Conservation (phyloP, 2,797 vertebrate genomes). For the Tapirus indicus region DNA sequence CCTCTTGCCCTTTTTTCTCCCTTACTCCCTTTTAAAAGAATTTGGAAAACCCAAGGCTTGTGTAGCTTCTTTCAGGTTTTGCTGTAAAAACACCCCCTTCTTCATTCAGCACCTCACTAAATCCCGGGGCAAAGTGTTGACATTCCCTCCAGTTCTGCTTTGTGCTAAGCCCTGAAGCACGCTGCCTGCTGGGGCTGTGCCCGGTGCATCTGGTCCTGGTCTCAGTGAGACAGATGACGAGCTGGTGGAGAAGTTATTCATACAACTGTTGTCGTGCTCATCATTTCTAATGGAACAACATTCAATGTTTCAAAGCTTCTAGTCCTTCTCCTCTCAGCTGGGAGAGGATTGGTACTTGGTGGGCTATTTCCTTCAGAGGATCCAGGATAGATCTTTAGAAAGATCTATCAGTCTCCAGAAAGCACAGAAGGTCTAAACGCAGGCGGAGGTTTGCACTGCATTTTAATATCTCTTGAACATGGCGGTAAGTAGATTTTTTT, state of each 20-base stretch:
- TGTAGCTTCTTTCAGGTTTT: not conserved
- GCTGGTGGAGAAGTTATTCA: not conserved
- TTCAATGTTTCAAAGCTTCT: not conserved
- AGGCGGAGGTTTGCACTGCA: not conserved
- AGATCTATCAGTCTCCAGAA: not conserved
- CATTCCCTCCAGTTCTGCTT: not conserved
- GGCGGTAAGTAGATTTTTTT: slow-evolving; percentile 30
- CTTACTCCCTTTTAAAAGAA: not conserved
- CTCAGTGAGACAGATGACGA: not conserved
- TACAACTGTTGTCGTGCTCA: not conserved
- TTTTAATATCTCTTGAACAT: slow-evolving; percentile 51
- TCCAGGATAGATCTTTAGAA: not conserved
- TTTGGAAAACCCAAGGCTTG: not conserved
- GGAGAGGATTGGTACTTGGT: slow-evolving; percentile 28
- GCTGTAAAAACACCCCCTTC: not conserved
- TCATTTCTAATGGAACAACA: not conserved
- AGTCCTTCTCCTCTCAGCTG: not conserved
- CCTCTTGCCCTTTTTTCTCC: not conserved
- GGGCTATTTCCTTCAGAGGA: not conserved
- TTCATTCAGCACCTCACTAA: not conserved
- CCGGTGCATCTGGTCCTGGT: not conserved
- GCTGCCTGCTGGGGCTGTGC: not conserved
- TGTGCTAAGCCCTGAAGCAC: not conserved
- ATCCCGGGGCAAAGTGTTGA: not conserved
- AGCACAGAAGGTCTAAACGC: not conserved